phyloP scores from a whole-genome alignment of 2,113 vertebrate genomes.

The Cheilinus undulatus region DNA sequence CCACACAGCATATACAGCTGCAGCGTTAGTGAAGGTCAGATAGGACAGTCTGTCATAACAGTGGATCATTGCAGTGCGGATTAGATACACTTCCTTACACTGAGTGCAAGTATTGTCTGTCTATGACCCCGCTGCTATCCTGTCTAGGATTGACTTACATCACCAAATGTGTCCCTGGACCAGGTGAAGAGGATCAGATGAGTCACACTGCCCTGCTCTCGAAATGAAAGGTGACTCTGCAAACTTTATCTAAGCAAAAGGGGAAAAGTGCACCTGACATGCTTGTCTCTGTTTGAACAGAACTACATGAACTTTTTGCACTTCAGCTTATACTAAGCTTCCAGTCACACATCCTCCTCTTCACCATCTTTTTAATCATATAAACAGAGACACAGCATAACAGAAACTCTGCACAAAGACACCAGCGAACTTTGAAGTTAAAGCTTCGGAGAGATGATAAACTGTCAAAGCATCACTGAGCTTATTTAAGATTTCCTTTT shows the following conservation, averaged over 20 bases:
- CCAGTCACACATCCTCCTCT: slow-evolving; percentile 3
- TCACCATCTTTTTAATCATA: slow-evolving; percentile 10
- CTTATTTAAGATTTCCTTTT: slow-evolving; percentile 18
- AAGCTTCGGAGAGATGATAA: background rate
- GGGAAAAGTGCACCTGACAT: background rate
- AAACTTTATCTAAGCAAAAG: background rate
- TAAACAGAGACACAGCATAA: slow-evolving; percentile 19
- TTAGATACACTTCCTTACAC: slow-evolving; percentile 55
- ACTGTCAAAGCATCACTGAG: background rate
- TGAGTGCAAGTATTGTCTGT: slow-evolving; percentile 17
- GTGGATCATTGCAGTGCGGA: slow-evolving; percentile 59
- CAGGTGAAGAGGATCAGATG: background rate
- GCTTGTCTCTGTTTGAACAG: background rate
- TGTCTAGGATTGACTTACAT: slow-evolving; percentile 36
- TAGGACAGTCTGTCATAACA: slow-evolving; percentile 19
- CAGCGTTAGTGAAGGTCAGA: slow-evolving; percentile 24
- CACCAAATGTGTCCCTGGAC: slow-evolving; percentile 34
- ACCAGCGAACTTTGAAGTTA: slow-evolving; percentile 16
- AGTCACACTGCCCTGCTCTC: slow-evolving; percentile 1
- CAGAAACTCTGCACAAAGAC: slow-evolving; percentile 7
- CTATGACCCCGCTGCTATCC: slow-evolving; percentile 34
- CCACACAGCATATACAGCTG: background rate
- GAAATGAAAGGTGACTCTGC: background rate
- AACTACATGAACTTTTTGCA: slow-evolving; percentile 10
- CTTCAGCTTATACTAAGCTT: slow-evolving; percentile 17